Evolutionary conservation across 1,140 invertebrate species (phyloP).

Genomic region (Dolichoris vasculosae): DNA sequence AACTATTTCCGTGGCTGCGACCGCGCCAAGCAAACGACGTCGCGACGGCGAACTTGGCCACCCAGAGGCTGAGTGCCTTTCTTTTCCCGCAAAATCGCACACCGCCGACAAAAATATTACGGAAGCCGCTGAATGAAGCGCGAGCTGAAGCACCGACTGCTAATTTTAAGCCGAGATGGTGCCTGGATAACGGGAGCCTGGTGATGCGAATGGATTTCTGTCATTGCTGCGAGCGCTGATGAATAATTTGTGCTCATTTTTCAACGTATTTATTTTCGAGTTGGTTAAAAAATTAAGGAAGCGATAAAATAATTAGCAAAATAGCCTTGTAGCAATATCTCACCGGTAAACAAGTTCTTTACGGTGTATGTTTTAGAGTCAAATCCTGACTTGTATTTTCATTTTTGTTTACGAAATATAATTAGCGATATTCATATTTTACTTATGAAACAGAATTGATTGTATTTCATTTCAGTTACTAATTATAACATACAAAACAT

Average conservation of each 20-base stretch:
- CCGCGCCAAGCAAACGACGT: conserved; percentile 27
- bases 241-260: not conserved
- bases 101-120: conserved; percentile 22
- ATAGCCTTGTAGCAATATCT: not conserved
- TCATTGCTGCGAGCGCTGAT: not conserved
- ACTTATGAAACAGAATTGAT: not conserved
- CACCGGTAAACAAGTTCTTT: not conserved
- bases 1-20: not conserved
- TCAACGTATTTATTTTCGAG: not conserved
- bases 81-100: conserved; percentile 28
- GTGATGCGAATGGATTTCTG: not conserved
- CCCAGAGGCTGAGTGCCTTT: conserved; percentile 16
- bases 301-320: not conserved
- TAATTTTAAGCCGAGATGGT: conserved; percentile 20
- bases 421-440: not conserved
- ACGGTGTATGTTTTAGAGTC: not conserved
- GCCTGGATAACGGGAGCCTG: no score
- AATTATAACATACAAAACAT: not conserved
- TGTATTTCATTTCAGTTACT: not conserved
- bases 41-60: conserved; percentile 30
- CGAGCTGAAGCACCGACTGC: not conserved
- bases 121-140: conserved; percentile 37
- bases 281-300: not conserved
- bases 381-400: no score
- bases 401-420: not conserved